These are phyloP conservation scores for Cercopithecus hamlyni DNA, from an alignment of 2,797 vertebrate genomes.

Conservation along the genomic window DNA sequence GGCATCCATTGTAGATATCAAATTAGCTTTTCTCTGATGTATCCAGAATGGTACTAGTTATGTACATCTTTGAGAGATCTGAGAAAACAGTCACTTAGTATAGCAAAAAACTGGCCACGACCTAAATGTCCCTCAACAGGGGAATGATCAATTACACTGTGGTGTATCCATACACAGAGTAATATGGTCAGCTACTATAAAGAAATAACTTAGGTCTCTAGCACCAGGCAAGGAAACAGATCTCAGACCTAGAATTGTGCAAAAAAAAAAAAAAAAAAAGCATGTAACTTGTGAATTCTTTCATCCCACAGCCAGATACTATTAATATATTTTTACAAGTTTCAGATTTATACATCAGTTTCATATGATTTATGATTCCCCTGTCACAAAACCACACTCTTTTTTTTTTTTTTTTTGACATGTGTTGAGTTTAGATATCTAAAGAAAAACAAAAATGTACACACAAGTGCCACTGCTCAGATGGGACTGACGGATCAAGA, in stretches of 20 bases:
- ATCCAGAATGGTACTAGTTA: background rate
- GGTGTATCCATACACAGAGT: background rate
- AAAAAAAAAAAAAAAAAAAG: background rate
- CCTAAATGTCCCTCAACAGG: fast-evolving
- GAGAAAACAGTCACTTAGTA: background rate
- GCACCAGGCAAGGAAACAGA: too few species aligned
- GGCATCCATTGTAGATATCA: background rate
- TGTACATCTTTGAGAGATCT: fast-evolving
- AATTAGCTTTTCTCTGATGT: background rate
- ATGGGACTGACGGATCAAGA: background rate
- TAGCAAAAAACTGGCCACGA: background rate
- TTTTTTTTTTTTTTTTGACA: background rate
- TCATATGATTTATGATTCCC: background rate
- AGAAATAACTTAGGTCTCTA: background rate
- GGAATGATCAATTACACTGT: background rate
- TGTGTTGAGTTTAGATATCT: background rate
- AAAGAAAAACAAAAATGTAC: background rate
- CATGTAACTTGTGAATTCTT: background rate
- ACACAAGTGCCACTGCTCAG: too few species aligned
- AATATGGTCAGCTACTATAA: background rate
- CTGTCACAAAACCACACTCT: background rate
- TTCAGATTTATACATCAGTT: background rate
- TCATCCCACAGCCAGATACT: background rate
- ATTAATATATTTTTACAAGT: background rate
- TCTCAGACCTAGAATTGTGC: background rate